phyloP scores from a whole-genome alignment of 2,113 vertebrate genomes.

The Mellivora capensis region DNA sequence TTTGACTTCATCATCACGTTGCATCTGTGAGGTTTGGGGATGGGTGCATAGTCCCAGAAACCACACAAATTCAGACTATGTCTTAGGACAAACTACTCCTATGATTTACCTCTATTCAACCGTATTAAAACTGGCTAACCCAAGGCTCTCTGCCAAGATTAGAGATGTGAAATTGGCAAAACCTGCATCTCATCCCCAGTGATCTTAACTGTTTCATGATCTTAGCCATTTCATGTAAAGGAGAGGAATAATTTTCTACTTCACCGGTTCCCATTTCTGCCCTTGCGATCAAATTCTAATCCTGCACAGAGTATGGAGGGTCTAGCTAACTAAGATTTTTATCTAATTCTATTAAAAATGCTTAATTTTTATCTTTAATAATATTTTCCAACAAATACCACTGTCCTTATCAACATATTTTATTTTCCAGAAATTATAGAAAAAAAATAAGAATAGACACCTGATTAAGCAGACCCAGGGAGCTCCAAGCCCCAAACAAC shows the following conservation, averaged over 20 bases:
- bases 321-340: not conserved
- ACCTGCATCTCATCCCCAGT: not conserved
- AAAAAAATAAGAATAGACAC: not conserved
- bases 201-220: not conserved
- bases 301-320: not conserved
- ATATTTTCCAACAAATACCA: not conserved
- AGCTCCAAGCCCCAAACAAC: not conserved
- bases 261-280: not conserved
- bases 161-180: not conserved
- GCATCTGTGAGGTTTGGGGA: not conserved
- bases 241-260: not conserved
- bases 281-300: not conserved
- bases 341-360: not conserved
- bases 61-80: not conserved
- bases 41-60: not conserved
- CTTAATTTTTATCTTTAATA: not conserved
- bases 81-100: not conserved
- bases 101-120: not conserved
- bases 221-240: not conserved
- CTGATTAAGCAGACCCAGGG: not conserved
- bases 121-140: not conserved
- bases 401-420: not conserved
- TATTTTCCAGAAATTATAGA: not conserved
- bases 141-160: not conserved
- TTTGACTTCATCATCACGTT: not conserved